Evolutionary conservation across 2,113 vertebrate genomes (phyloP).

Genomic region (Stercorarius parasiticus): DNA sequence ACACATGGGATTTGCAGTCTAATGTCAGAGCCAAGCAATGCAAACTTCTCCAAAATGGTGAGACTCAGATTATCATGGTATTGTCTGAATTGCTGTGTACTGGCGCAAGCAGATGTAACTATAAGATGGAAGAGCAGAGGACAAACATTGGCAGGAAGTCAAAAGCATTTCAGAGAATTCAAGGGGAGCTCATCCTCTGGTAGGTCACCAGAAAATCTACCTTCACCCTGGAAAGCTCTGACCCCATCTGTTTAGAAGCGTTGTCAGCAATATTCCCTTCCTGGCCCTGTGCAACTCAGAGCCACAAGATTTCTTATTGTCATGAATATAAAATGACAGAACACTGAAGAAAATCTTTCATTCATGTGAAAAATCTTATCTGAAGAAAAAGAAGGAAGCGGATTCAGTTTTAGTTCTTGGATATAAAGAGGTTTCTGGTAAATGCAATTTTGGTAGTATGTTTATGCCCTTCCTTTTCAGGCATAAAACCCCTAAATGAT

Average conservation of each 20-base stretch:
- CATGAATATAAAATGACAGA: conserved; percentile 20
- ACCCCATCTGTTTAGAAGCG: neutral
- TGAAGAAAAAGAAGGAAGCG: neutral
- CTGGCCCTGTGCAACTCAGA: neutral
- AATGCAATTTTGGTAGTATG: neutral
- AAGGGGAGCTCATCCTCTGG: neutral
- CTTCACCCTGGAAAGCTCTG: neutral
- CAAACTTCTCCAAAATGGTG: neutral
- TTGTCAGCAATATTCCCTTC: neutral
- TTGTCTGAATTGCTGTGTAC: neutral
- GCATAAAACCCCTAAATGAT: neutral
- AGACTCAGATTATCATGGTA: neutral
- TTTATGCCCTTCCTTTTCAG: neutral
- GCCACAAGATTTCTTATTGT: neutral
- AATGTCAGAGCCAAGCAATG: neutral
- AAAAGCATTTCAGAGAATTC: conserved; percentile 1
- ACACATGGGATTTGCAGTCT: neutral
- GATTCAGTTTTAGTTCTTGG: neutral
- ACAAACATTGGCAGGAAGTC: neutral
- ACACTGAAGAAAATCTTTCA: neutral
- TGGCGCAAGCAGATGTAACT: neutral
- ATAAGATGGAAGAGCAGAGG: neutral
- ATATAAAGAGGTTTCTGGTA: neutral
- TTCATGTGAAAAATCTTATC: neutral
- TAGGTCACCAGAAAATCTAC: neutral